Evolutionary conservation across 2,888 invertebrate genomes (phyloP).

Genomic region (Eilema sororculum): DNA sequence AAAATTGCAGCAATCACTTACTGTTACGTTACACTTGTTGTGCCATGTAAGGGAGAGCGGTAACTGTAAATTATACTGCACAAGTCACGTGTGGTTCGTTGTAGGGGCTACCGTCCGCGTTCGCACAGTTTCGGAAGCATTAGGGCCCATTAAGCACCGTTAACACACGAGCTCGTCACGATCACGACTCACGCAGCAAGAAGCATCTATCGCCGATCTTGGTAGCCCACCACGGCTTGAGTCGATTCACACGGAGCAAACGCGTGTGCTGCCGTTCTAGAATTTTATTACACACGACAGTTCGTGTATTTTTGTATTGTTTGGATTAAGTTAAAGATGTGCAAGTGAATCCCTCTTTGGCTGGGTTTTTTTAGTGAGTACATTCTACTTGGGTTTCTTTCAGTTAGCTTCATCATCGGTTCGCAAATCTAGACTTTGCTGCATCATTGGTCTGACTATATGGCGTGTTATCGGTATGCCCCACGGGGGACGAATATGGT

Average conservation of each 20-base stretch:
- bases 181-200: conserved; percentile 79
- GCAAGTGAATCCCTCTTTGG: background rate
- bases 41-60: conserved; percentile 69
- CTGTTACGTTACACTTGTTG: conserved; percentile 74
- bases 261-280: conserved; percentile 60
- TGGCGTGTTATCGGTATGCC: background rate
- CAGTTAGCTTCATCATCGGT: background rate
- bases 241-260: conserved; percentile 80
- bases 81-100: conserved; percentile 79
- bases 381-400: background rate
- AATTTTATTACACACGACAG: conserved; percentile 66
- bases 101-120: conserved; percentile 82
- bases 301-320: conserved; percentile 54
- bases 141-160: conserved; percentile 87
- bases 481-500: no score
- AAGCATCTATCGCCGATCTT: conserved; percentile 84
- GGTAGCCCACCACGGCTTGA: conserved; percentile 70
- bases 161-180: conserved; percentile 84
- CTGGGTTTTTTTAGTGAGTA: background rate
- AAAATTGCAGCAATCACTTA: conserved; percentile 74
- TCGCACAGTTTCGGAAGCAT: conserved; percentile 88
- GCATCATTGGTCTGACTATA: background rate
- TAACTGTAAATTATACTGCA: conserved; percentile 79
- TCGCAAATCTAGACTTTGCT: background rate
- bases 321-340: conserved; percentile 23